A percentile compares a stretch with the other conserved stretches of the same genome.
Evolutionary conservation across 2,113 vertebrate genomes (phyloP).

Genomic region (Hyla sarda): DNA sequence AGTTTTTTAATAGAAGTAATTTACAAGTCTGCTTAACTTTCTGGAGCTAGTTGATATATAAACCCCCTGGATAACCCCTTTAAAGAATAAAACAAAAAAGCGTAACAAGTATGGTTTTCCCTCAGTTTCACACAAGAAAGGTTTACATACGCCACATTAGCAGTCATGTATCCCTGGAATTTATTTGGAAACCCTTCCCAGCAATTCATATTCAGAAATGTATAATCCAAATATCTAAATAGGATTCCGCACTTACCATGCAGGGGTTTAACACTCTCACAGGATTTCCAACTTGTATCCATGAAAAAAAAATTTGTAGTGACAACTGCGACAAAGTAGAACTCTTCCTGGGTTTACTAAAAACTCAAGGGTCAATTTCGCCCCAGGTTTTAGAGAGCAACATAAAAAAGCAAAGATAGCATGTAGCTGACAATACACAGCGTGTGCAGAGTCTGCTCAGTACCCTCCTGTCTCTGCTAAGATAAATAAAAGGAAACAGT

Average conservation of each 20-base stretch:
- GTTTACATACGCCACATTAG: not conserved
- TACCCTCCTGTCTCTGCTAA: conserved; percentile 42
- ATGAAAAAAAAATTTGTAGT: not conserved
- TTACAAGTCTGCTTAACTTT: too few relatives aligned
- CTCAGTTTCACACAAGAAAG: too few relatives aligned
- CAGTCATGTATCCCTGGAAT: not conserved
- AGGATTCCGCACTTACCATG: not conserved
- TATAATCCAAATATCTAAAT: not conserved
- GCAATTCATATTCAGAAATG: not conserved
- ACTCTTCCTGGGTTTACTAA: not conserved
- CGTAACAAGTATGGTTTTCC: too few relatives aligned
- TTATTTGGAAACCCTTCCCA: not conserved
- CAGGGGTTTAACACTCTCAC: not conserved
- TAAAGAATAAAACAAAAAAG: too few relatives aligned
- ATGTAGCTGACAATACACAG: conserved; percentile 1
- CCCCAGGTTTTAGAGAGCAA: not conserved
- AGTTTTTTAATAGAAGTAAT: too few relatives aligned
- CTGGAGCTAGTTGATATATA: too few relatives aligned
- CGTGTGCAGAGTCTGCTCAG: conserved; percentile 15
- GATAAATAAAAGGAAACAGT: conserved; percentile 51
- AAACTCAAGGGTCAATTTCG: not conserved
- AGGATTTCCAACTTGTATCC: conserved; percentile 10
- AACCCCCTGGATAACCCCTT: too few relatives aligned
- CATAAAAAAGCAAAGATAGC: conserved; percentile 1
- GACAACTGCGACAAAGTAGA: not conserved